Evolutionary conservation across 2,797 vertebrate species (phyloP).

Genomic region (Schizopygopsis malacanthus): DNA sequence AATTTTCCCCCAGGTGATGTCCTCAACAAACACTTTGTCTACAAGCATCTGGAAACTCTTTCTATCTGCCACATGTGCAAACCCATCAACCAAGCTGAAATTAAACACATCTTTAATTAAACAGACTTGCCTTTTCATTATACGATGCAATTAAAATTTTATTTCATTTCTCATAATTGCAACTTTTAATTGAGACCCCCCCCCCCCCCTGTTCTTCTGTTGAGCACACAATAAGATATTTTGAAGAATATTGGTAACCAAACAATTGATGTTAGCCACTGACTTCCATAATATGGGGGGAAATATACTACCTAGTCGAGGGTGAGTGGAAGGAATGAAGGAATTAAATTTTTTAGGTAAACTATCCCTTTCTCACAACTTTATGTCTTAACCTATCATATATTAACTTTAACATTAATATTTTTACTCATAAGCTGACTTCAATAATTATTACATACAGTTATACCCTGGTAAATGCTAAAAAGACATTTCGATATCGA

Average conservation of each 20-base stretch:
- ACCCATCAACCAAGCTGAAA: slow-evolving; percentile 6
- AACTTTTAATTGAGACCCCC: not conserved
- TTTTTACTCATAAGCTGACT: not conserved
- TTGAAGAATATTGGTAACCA: not conserved
- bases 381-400: not conserved
- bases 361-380: not conserved
- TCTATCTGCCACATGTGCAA: not conserved
- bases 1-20: slow-evolving; percentile 29
- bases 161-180: not conserved
- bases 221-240: not conserved
- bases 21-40: slow-evolving; percentile 18
- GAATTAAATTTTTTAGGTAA: no score
- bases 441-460: not conserved
- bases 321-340: no score
- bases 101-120: not conserved
- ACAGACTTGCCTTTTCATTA: not conserved
- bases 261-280: not conserved
- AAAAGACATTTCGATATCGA: not conserved
- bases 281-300: no score
- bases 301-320: no score
- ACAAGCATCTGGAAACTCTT: not conserved
- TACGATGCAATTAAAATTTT: not conserved
- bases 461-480: not conserved
- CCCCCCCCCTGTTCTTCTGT: no score
- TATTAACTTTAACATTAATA: not conserved